Conservation (phyloP, 2,797 vertebrate species). For the Labeo calbasu region DNA sequence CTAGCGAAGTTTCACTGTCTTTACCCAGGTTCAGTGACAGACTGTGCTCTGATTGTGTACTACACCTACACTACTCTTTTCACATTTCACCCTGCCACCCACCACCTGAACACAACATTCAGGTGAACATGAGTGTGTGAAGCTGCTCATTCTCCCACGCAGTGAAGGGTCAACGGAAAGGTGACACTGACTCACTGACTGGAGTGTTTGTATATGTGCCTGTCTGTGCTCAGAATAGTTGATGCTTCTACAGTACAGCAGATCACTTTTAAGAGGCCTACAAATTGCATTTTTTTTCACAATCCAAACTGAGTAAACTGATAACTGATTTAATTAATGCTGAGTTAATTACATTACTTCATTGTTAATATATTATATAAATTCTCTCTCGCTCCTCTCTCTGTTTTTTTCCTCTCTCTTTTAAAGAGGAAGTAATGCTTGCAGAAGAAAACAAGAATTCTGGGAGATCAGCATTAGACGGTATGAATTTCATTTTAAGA, state of each 20-base stretch:
- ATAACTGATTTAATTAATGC: not conserved
- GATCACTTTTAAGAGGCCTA: slow-evolving; percentile 42
- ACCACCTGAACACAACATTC: slow-evolving; percentile 62
- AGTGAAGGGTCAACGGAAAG: slow-evolving; percentile 78
- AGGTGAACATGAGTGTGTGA: slow-evolving; percentile 64
- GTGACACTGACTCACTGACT: slow-evolving; percentile 83
- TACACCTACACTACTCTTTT: slow-evolving; percentile 51
- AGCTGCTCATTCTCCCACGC: slow-evolving; percentile 78
- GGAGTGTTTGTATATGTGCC: slow-evolving; percentile 63
- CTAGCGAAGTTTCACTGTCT: slow-evolving; percentile 33
- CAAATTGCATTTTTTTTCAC: not conserved
- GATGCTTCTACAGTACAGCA: slow-evolving; percentile 44
- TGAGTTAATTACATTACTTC: not conserved
- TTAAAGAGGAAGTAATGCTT: slow-evolving; percentile 98
- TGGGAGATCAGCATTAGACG: slow-evolving; percentile 94
- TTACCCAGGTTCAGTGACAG: slow-evolving; percentile 26
- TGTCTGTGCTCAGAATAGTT: slow-evolving; percentile 50
- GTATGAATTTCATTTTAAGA: slow-evolving; percentile 76
- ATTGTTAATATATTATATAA: not conserved
- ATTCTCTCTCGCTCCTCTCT: slow-evolving; percentile 24
- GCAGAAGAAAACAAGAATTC: slow-evolving; percentile 98
- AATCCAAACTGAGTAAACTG: not conserved
- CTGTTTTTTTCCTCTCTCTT: slow-evolving; percentile 34
- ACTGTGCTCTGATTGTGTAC: slow-evolving; percentile 24
- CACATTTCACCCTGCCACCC: slow-evolving; percentile 54